Evolutionary conservation across 2,113 vertebrate genomes (phyloP), one percentile per base, ranked within the genome.

Genomic region (Tamias sibiricus): DNA sequence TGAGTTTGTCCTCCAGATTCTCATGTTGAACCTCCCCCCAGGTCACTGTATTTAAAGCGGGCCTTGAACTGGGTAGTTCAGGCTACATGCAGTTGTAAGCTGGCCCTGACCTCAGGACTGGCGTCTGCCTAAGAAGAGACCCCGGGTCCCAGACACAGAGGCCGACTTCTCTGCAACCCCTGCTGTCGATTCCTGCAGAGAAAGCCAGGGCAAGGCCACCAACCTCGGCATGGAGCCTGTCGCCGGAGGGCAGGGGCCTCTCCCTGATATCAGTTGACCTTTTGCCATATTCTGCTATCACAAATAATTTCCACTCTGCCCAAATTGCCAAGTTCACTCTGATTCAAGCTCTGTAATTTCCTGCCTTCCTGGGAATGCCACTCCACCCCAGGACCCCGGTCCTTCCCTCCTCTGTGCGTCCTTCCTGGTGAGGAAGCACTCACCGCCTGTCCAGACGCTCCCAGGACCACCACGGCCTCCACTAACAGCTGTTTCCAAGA

Each of bases 11-110:
- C 26, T 59, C 49, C n/a, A 28, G 1, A 14, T 30, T 37, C 59
- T 8, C 13, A 1, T 0, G 49, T 3, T 16, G 68, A 66, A 44
- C 9, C 17, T 3, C 37, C 30, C 7, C 32, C 14, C 8, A 0
- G 8, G 64, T 64, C 44, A 64, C 49, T 42, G 42, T 22, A 5
- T 17, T 10, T 32, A 16, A 49, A 9, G 16, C 0, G 3, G 12
- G 52, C 4, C 16, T 0, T 10, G 30, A 22, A 30, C 6, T 8
- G 10, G 19, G n/a, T 44, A 5, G 35, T 17, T 17, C 4, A 22
- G 32, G 2, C 10, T 1, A 26, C 62, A 32, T 0, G 42, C 44
- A 59, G 7, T 35, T 14, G 0, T 7, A 0, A 10, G 22, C 40
- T 24, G 22, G 6, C 8, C 12, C 59, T 54, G 6, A 35, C 14